phyloP scores from a whole-genome alignment of 2,888 invertebrate species.

The Pheosia gnoma region DNA sequence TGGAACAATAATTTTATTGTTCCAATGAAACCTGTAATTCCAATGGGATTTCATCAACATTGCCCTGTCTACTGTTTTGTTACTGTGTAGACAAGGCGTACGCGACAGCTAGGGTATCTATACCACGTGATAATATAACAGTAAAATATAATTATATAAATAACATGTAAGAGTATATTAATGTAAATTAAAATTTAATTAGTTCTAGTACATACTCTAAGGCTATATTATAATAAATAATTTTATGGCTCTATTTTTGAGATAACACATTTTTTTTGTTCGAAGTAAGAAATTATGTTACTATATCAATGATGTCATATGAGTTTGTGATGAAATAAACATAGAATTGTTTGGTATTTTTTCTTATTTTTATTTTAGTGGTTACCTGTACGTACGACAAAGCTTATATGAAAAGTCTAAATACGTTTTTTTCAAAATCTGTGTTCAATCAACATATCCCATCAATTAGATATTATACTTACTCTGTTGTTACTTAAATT shows the following conservation, averaged over 20 bases:
- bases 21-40: neutral
- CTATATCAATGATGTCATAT: conserved; percentile 60
- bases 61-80: conserved; percentile 18
- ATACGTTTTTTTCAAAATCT: too few relatives aligned
- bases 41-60: neutral
- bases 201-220: conserved; percentile 48
- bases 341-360: conserved; percentile 66
- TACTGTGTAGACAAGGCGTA: conserved; percentile 32
- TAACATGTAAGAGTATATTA: conserved; percentile 45
- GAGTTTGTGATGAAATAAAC: conserved; percentile 75
- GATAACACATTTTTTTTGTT: conserved; percentile 54
- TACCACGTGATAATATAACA: conserved; percentile 79
- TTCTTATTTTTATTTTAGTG: conserved; percentile 17
- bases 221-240: conserved; percentile 60
- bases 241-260: conserved; percentile 53
- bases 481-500: too few relatives aligned
- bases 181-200: conserved; percentile 62
- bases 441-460: too few relatives aligned
- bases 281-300: conserved; percentile 50
- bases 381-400: neutral
- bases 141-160: conserved; percentile 65
- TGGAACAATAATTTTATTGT: too few relatives aligned
- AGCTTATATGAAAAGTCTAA: too few relatives aligned
- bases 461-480: too few relatives aligned
- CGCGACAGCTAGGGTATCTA: conserved; percentile 60